Base-by-base conservation (phyloP, 1,140 invertebrate genomes). In the Anastrepha ludens region DNA sequence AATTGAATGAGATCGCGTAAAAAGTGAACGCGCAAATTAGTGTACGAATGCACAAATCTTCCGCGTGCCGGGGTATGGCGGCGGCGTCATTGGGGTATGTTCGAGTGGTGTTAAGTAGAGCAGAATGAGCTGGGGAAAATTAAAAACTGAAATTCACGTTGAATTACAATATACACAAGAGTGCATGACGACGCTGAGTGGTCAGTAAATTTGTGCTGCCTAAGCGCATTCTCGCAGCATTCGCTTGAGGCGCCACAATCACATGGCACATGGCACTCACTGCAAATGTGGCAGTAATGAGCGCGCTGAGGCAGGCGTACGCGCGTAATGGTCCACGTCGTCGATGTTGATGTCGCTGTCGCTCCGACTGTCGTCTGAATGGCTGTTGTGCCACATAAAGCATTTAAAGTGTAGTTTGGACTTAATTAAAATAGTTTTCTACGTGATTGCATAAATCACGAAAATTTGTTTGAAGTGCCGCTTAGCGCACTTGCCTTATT, bases 21-120 rank as follows among this genome's bases (percentile, higher is more conserved):
- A 70, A 74, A 87, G 58, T 20, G 86, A 78, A 60, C 60, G 29
- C 58, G 59, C 86, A 74, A 87, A 87, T 87, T 87, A 87, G 70
- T 87, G 55, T 41, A 87, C 64, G 86, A 87, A 67, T 58, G 20
- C 64, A 67, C 50, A 85, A 15, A 55, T 17, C 62, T 67, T 87
- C 44, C 8, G 29, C 64, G 17, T n/a, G 74, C 20, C 74, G 44
- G 9, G 47, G 13, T 29, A 29, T 29, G 44, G 64, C 11, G 64
- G 64, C 64, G 65, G 65, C 7, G 6, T 29, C 11, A 67, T 1
- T 2, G n/a, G 62, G 15, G 4, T 9, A 9, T 29, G 64, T 6
- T 6, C 6, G 29, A 39, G 64, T 29, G 8, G 20, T n/a, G n/a
- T 20, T 81, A 81, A 81, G 17, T 81, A n/a, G 74, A 81, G 74